Percentiles rank a stretch among this genome's conserved stretches.
Evolutionary conservation across 2,888 invertebrate species (phyloP).

Genomic region (Laothoe populi): DNA sequence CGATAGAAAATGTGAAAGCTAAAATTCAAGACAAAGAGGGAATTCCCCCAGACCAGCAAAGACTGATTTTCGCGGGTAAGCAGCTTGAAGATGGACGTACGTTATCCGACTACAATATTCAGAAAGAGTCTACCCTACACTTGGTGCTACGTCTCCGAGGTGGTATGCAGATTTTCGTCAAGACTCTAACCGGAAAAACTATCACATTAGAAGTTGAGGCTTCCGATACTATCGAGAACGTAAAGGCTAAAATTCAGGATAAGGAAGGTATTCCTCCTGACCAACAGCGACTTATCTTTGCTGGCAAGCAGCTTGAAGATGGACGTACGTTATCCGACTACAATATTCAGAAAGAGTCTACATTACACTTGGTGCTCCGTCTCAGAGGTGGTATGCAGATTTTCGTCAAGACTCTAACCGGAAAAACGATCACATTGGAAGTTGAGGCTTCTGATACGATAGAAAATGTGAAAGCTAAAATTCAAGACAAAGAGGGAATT

Average conservation of each 20-base stretch:
- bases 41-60: constrained; percentile 49
- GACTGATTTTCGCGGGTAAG: constrained; percentile 50
- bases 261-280: constrained; percentile 52
- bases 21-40: constrained; percentile 53
- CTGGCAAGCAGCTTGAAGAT: constrained; percentile 50
- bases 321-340: constrained; percentile 48
- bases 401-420: constrained; percentile 49
- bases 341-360: constrained; percentile 52
- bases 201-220: constrained; percentile 47
- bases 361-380: constrained; percentile 45
- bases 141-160: constrained; percentile 46
- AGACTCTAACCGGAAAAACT: constrained; percentile 47
- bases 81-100: constrained; percentile 51
- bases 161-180: constrained; percentile 51
- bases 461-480: constrained; percentile 49
- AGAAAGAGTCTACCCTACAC: constrained; percentile 48
- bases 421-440: constrained; percentile 47
- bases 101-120: constrained; percentile 47
- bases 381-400: constrained; percentile 53
- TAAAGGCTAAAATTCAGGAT: constrained; percentile 50
- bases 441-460: constrained; percentile 49
- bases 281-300: constrained; percentile 49
- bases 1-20: constrained; percentile 49
- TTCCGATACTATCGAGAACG: constrained; percentile 50
- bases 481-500: constrained; percentile 50